A percentile compares a stretch with the other conserved stretches of the same genome.
These are phyloP conservation scores for Montipora efflorescens DNA, from an alignment of 64 coral and sea anemone genomes.

Conservation along the genomic window DNA sequence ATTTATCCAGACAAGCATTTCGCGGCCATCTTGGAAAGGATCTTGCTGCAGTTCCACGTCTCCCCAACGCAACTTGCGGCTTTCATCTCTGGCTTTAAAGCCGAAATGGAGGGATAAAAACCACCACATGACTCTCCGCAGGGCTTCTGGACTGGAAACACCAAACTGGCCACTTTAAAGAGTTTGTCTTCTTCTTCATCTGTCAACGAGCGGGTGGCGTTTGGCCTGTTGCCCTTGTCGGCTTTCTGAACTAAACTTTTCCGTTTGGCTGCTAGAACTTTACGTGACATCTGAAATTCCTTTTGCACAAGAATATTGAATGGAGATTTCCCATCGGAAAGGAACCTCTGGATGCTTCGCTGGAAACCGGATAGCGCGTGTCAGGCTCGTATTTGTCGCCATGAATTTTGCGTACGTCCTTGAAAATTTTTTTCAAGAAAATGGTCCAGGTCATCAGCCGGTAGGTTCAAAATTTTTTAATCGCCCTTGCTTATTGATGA, in stretches of 20 bases:
- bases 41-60: slow-evolving; percentile 58
- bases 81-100: slow-evolving; percentile 52
- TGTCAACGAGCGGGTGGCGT: no score
- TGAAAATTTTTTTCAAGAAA: slow-evolving; percentile 12
- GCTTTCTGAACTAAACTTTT: no score
- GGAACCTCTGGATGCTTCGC: no score
- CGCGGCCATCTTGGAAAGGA: slow-evolving; percentile 49
- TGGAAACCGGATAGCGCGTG: no score
- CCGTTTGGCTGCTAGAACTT: no score
- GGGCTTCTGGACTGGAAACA: neutral
- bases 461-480: slow-evolving; percentile 15
- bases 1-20: slow-evolving; percentile 36
- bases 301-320: no score
- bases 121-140: slow-evolving; percentile 35
- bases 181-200: neutral
- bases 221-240: no score
- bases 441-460: slow-evolving; percentile 32
- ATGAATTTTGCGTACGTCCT: neutral
- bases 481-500: slow-evolving; percentile 7
- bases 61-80: slow-evolving; percentile 64
- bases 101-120: slow-evolving; percentile 56
- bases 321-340: no score
- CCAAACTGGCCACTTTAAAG: slow-evolving; percentile 17
- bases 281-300: no score
- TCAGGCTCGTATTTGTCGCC: no score